These are phyloP conservation scores for Notarius quadriscutis DNA, from an alignment of 2,113 vertebrate species.

Conservation along the genomic window DNA sequence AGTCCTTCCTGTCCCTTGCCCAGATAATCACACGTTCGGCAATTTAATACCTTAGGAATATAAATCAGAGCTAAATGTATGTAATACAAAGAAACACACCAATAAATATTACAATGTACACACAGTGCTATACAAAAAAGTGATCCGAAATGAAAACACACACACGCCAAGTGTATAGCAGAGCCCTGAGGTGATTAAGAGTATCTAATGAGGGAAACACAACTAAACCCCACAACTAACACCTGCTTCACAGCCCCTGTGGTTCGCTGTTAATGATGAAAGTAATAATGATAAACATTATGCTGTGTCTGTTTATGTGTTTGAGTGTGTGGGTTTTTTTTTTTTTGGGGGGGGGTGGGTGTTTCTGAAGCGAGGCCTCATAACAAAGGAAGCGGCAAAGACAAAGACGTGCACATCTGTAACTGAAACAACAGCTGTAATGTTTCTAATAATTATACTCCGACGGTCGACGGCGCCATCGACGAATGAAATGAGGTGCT, in stretches of 20 bases:
- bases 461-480: background rate
- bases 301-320: background rate
- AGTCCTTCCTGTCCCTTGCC: conserved; percentile 27
- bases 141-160: background rate
- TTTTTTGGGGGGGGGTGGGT: background rate
- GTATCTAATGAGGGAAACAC: conserved; percentile 26
- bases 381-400: conserved; percentile 17
- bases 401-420: conserved; percentile 9
- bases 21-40: conserved; percentile 21
- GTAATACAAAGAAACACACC: background rate
- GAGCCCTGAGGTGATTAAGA: conserved; percentile 27
- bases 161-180: background rate
- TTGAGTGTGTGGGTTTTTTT: background rate
- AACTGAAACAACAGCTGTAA: conserved; percentile 18
- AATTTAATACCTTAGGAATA: background rate
- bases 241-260: conserved; percentile 28
- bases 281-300: conserved; percentile 32
- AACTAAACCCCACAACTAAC: conserved; percentile 19
- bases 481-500: background rate
- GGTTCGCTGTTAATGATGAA: conserved; percentile 10
- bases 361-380: background rate
- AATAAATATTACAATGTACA: background rate
- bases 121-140: background rate
- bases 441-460: conserved; percentile 32
- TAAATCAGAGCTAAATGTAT: conserved; percentile 9